Evolutionary conservation across 37 sponge, comb jelly and placozoan species (phyloP).

Genomic region (Agelas oroides): DNA sequence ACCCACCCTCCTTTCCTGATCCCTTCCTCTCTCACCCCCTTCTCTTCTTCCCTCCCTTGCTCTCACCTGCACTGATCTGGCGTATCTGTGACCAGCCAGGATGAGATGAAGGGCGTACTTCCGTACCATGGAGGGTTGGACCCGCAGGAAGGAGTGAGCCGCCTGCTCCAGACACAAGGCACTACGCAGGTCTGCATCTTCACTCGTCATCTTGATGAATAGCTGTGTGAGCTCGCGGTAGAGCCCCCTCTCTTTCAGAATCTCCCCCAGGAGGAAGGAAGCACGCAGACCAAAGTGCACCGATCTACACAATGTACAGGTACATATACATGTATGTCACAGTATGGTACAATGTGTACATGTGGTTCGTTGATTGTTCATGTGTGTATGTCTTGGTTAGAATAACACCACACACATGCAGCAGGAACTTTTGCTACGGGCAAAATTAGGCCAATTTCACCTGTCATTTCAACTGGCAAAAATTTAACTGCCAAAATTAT

Average conservation of each 20-base stretch:
- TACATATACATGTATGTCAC: too few species aligned
- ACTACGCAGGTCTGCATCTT: constrained; percentile 76
- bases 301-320: too few species aligned
- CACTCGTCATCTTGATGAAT: constrained; percentile 55
- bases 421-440: too few species aligned
- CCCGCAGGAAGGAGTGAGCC: constrained; percentile 81
- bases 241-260: constrained; percentile 73
- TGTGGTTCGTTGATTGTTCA: too few species aligned
- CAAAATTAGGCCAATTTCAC: too few species aligned
- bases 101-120: constrained; percentile 94
- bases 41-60: not conserved
- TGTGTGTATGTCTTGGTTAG: too few species aligned
- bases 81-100: constrained; percentile 89
- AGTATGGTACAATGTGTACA: too few species aligned
- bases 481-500: too few species aligned
- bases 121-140: constrained; percentile 66
- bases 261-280: constrained; percentile 72
- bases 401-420: too few species aligned
- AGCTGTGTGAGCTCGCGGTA: constrained; percentile 73
- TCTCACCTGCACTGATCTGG: constrained; percentile 71
- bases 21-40: constrained; percentile 25
- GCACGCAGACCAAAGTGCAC: constrained; percentile 72
- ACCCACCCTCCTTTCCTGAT: not conserved
- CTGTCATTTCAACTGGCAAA: too few species aligned
- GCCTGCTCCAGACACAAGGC: constrained; percentile 94